A percentile compares a stretch with the other conserved stretches of the same genome.
phyloP scores from a whole-genome alignment of 2,113 vertebrate genomes.

The Anarhynchus alexandrinus region DNA sequence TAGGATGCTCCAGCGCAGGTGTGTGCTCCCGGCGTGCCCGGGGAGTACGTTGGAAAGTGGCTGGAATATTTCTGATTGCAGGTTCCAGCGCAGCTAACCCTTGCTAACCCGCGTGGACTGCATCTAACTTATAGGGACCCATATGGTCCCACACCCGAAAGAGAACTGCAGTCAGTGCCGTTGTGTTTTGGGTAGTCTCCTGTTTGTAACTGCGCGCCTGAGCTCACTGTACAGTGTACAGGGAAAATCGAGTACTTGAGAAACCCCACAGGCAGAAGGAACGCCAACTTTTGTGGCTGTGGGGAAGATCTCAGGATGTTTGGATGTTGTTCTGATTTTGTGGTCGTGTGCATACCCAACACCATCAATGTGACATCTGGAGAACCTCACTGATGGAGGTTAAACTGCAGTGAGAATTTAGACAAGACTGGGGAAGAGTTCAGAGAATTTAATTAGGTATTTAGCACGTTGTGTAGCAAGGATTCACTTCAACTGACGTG shows the following conservation, averaged over 20 bases:
- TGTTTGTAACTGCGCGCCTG: background rate
- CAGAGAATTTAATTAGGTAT: background rate
- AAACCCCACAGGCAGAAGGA: background rate
- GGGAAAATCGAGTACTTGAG: background rate
- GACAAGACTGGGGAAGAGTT: background rate
- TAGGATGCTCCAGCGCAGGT: background rate
- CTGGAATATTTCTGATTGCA: background rate
- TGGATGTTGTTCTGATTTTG: background rate
- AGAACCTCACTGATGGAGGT: background rate
- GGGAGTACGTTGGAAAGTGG: fast-evolving
- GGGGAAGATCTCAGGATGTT: background rate
- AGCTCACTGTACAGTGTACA: fast-evolving
- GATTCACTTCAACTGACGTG: background rate
- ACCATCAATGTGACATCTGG: background rate
- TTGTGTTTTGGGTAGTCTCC: background rate
- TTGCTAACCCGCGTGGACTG: fast-evolving
- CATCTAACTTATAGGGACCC: background rate
- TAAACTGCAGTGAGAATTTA: background rate
- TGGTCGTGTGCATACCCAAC: background rate
- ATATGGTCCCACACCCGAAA: fast-evolving
- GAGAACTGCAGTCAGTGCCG: fast-evolving
- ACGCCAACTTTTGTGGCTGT: background rate
- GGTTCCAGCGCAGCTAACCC: background rate
- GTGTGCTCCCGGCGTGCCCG: background rate
- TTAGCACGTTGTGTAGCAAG: background rate